Base-by-base conservation (phyloP, 2,888 invertebrate genomes). In the Copidosoma aretas region DNA sequence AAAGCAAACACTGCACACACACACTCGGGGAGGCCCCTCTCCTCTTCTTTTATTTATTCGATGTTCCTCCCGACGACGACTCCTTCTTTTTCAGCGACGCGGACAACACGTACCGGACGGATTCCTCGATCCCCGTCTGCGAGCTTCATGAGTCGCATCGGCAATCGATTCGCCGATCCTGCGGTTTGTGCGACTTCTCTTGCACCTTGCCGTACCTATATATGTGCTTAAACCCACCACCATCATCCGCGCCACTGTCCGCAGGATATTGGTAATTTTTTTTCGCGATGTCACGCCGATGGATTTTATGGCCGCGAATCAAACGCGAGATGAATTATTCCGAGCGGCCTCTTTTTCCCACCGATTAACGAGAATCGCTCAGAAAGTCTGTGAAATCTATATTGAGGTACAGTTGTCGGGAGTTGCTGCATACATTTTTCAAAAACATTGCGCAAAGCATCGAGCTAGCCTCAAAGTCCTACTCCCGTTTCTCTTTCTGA, bases 91-190 rank as follows among this genome's bases (percentile, higher is more conserved):
- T 39, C 21, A 41, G 24, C 46, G 25, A 14, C 22, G 51, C 57
- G 39, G 15, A 39, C 61, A 58, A 39, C 61, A 58, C 58, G 57
- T 58, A 61, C 32, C 56, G 64, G 60, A 60, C 59, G 51, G 62
- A 70, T 32, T 32, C 32, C 32, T 64, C 62, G 61, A 61, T 62
- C 59, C 64, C 64, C 51, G 64, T 61, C 67, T 67, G 59, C 49
- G 19, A 65, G 61, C 51, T 67, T 63, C 68, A 64, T 57, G 68
- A 68, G 68, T 71, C 53, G 71, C 68, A 71, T 68, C 61, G 64
- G 59, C 68, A 68, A 71, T 71, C 64, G 64, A 68, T 67, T 67
- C 57, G 60, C 39, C 49, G 12, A 39, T 52, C 25, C 58, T 39
- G 41, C 65, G 57, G 32, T 49, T 67, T 41, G 24, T 52, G 25